Evolutionary conservation across 2,113 vertebrate genomes (phyloP).

Genomic region (Pyrgilauda ruficollis): DNA sequence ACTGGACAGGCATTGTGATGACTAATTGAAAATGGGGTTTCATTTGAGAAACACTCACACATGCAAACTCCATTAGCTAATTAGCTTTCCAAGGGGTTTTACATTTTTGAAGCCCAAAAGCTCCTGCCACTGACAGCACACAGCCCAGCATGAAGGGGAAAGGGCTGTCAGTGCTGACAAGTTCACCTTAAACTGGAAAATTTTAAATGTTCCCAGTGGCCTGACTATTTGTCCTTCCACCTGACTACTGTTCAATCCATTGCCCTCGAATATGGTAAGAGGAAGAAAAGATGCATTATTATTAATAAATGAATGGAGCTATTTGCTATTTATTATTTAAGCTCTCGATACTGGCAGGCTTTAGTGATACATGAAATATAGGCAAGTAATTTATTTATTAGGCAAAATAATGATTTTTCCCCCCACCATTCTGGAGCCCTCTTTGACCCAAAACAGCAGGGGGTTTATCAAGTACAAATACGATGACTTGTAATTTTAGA

Average conservation of each 20-base stretch:
- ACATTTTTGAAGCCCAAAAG: not conserved
- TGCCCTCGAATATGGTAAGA: conserved; percentile 53
- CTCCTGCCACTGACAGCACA: not conserved
- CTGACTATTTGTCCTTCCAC: conserved; percentile 73
- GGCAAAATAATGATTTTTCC: conserved; percentile 81
- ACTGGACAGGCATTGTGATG: not conserved
- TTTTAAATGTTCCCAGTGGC: conserved; percentile 73
- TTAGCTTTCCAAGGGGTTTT: conserved; percentile 15
- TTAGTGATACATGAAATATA: conserved; percentile 82
- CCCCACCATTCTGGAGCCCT: conserved; percentile 54
- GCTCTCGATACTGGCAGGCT: conserved; percentile 66
- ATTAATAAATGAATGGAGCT: conserved; percentile 83
- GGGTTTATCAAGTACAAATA: conserved; percentile 79
- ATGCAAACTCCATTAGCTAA: not conserved
- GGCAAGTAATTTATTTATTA: conserved; percentile 87
- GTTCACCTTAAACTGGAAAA: conserved; percentile 72
- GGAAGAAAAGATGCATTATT: conserved; percentile 73
- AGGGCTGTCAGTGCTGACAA: conserved; percentile 52
- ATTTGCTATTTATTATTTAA: conserved; percentile 87
- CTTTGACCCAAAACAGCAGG: conserved; percentile 72
- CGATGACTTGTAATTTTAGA: conserved; percentile 76
- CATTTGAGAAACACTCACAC: not conserved
- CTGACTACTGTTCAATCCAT: conserved; percentile 65
- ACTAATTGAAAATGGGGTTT: not conserved
- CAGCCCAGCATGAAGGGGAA: conserved; percentile 3